Evolutionary conservation across 2,888 invertebrate genomes (phyloP), one percentile per base, ranked within the genome.

Genomic region (Gastracanthus pulcherrimus): DNA sequence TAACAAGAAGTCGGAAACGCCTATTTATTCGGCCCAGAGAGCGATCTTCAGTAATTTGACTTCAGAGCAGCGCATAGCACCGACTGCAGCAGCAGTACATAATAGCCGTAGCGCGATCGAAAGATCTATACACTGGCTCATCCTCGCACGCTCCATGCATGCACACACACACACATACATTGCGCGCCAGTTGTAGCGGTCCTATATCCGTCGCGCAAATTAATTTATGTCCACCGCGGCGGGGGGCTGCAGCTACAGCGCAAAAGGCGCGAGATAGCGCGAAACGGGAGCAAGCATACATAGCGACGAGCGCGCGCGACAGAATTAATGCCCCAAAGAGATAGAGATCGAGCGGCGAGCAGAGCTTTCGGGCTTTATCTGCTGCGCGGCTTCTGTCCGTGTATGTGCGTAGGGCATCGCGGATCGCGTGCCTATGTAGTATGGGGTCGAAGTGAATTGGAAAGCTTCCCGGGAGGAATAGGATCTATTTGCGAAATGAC

Each of bases 171-270:
- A 41, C 41, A 41, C 9, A 16, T 9, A 41, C n/a, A n/a, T n/a
- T n/a, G n/a, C 26, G 23, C 19, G 19, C 58, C 58, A n/a, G 62
- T 6, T 7, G 26, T 16, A 13, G 3, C 41, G 55, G 13, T 58
- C 34, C 55, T 48, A 67, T 66, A 67, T 72, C 45, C 58, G 60
- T 66, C 71, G 66, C 36, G 66, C 67, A 81, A 81, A 81, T 81
- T 81, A 76, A 81, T 81, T 81, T 81, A 81, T 72, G 81, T 72
- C 60, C 45, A 55, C 36, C 38, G 13, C 70, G 36, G 7, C 36
- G 29, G 76, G 51, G 41, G 67, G 64, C 26, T n/a, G n/a, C n/a
- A n/a, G n/a, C n/a, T n/a, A n/a, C n/a, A n/a, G n/a, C n/a, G n/a
- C 23, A 38, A 48, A 29, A n/a, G 23, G 16, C 19, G 45, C 48